Base-by-base conservation (phyloP, 35 echinoderm and acorn worm species). In the Diadema setosum region DNA sequence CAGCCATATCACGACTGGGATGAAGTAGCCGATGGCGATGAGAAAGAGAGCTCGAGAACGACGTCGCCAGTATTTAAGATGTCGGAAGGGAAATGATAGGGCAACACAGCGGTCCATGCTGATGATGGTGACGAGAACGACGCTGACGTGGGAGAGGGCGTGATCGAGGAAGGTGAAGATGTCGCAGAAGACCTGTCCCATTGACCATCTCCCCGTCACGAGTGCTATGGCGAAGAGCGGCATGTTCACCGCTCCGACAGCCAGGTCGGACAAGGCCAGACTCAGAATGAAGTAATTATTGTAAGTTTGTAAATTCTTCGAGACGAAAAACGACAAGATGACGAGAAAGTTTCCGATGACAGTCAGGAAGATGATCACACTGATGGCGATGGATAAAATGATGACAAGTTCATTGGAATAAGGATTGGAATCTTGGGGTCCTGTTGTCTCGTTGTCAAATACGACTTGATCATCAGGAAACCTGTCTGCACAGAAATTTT, bases 281-380 rank as follows among this genome's bases (percentile, higher is more conserved):
- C 85, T 70, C 5, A 75, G 26, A 25, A 87, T 56, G 65, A 39
- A 75, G 35, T 87, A 52, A 21, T 87, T 87, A 14, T 58, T 42
- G 69, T 87, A 87, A 12, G 64, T 87, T 4, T 70, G 85, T 17
- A 87, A 70, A 31, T 52, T 42, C 42, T 80, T 87, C 2, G 85
- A 75, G 7, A 70, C 78, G 45, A 48, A 75, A 15, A 43, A 87
- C 2, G 85, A 39, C 15, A 43, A 87, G 17, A 87, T 29, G 9
- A 87, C 85, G 4, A 87, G 35, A 12, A 48, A 16, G 42, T 87
- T 87, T 8, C 85, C 85, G n/a, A 87, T 8, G n/a, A 87, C 36
- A n/a, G 85, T 87, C 17, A 75, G 1, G 17, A 69, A 32, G 20
- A 87, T 42, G 2, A 87, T 50, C 2, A 35, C n/a, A 5, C 40